Evolutionary conservation across 2,113 vertebrate species (phyloP).

Genomic region (Hirundichthys speculiger): DNA sequence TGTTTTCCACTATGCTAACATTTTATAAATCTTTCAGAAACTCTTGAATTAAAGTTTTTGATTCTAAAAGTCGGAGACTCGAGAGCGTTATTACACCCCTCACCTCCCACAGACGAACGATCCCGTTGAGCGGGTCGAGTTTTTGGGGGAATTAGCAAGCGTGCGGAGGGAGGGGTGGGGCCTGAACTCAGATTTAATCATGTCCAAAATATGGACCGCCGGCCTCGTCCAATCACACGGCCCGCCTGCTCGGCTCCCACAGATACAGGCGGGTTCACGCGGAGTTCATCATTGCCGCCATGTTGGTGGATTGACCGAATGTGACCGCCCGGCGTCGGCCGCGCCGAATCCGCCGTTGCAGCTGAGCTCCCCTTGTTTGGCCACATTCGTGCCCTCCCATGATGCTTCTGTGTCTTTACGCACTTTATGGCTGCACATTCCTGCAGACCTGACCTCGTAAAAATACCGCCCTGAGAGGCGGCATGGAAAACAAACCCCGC

Average conservation of each 20-base stretch:
- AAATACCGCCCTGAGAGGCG: neutral
- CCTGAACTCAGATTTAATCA: conserved; percentile 46
- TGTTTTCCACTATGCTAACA: too few species aligned
- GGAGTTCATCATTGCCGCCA: conserved; percentile 72
- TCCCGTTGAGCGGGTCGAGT: too few species aligned
- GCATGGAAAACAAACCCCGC: conserved; percentile 2
- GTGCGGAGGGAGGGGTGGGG: neutral
- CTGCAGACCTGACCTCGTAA: neutral
- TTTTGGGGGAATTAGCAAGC: too few species aligned
- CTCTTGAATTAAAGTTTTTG: too few species aligned
- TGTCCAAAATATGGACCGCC: conserved; percentile 50
- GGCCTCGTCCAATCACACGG: conserved; percentile 51
- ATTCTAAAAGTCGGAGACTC: too few species aligned
- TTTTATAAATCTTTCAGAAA: too few species aligned
- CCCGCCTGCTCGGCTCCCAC: conserved; percentile 52
- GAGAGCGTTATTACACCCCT: too few species aligned
- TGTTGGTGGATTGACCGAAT: neutral
- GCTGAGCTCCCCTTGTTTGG: neutral
- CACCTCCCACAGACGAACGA: too few species aligned
- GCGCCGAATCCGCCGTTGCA: neutral
- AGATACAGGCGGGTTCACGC: conserved; percentile 62
- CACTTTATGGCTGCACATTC: neutral
- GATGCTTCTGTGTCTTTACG: too few species aligned
- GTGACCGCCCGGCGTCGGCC: conserved; percentile 6
- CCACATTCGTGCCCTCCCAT: accelerated